Evolutionary conservation across 2,113 vertebrate genomes (phyloP).

Genomic region (Chaetops frenatus): DNA sequence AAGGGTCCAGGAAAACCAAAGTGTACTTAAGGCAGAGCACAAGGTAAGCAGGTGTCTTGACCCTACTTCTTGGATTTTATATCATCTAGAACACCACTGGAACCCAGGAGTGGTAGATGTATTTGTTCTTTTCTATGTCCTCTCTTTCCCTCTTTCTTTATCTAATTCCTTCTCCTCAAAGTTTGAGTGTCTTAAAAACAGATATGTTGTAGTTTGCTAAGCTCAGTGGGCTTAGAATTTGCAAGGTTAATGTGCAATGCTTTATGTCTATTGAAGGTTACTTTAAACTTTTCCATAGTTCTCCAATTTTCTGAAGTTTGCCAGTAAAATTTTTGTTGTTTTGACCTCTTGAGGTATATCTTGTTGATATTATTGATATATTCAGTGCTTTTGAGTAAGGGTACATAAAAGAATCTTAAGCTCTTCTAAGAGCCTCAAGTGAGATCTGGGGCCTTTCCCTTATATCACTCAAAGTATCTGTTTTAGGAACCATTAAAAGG

Average conservation of each 20-base stretch:
- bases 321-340: background rate
- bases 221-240: background rate
- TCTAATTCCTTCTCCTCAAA: background rate
- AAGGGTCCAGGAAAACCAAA: background rate
- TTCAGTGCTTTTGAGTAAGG: too few relatives aligned
- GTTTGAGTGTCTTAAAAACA: background rate
- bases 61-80: background rate
- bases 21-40: background rate
- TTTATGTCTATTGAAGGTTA: background rate
- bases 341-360: background rate
- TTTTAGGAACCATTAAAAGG: background rate
- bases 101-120: background rate
- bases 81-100: too few relatives aligned
- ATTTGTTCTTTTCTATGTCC: background rate
- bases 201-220: background rate
- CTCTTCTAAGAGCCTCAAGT: background rate
- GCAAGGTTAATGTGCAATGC: background rate
- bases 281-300: background rate
- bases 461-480: background rate
- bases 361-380: background rate
- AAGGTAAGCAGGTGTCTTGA: accelerated
- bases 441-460: background rate
- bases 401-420: background rate
- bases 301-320: background rate
- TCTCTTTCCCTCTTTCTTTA: background rate